Evolutionary conservation across 2,113 vertebrate species (phyloP).

Genomic region (Apodemus sylvaticus): DNA sequence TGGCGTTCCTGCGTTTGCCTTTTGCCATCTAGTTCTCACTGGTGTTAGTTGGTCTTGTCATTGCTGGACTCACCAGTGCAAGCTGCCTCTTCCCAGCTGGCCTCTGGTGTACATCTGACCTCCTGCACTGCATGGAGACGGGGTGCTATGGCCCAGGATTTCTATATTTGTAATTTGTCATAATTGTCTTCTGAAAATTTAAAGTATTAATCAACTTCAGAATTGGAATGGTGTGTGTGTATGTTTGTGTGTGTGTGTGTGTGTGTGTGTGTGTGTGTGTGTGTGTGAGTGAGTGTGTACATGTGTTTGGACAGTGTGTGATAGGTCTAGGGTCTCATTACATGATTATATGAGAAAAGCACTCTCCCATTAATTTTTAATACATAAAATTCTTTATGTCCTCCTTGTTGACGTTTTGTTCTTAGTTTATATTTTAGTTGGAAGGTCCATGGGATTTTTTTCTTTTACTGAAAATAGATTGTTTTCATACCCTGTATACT

Average conservation of each 20-base stretch:
- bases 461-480: background rate
- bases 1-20: no score
- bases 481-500: background rate
- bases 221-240: background rate
- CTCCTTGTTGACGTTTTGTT: background rate
- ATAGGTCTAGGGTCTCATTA: background rate
- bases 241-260: background rate
- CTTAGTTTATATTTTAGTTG: background rate
- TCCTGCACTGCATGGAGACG: no score
- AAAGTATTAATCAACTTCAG: background rate
- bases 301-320: background rate
- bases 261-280: background rate
- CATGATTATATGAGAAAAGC: background rate
- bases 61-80: no score
- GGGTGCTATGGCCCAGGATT: no score
- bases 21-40: no score
- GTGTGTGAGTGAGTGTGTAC: background rate
- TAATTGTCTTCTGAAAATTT: background rate
- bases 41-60: no score
- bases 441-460: background rate
- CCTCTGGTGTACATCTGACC: no score
- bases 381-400: background rate
- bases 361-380: background rate
- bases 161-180: background rate
- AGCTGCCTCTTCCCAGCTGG: no score